A percentile compares a stretch with the other conserved stretches of the same genome.
Evolutionary conservation across 2,888 invertebrate species (phyloP).

Genomic region (Synanthedon formicaeformis): DNA sequence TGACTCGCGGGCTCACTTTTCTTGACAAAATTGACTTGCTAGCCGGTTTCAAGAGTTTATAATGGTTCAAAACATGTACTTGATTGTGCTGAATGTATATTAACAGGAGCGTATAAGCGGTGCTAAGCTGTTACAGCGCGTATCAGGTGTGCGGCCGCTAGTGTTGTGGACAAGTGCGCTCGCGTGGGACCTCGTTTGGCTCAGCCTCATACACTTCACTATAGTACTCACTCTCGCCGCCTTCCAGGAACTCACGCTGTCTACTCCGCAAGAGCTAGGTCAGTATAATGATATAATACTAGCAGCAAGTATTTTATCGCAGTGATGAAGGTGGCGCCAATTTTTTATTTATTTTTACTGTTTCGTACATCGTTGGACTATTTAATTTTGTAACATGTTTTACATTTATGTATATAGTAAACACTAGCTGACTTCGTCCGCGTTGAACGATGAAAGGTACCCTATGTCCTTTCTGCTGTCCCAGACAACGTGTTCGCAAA

Average conservation of each 20-base stretch:
- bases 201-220: conserved; percentile 69
- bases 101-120: conserved; percentile 75
- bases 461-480: no score
- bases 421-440: no score
- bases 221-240: conserved; percentile 73
- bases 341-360: no score
- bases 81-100: conserved; percentile 22
- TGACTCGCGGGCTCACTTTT: no score
- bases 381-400: no score
- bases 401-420: no score
- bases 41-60: not conserved
- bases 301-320: no score
- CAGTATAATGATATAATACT: conserved; percentile 9
- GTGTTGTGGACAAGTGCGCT: conserved; percentile 79
- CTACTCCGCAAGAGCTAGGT: conserved; percentile 67
- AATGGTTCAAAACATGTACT: not conserved
- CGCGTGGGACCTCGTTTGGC: conserved; percentile 77
- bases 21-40: not conserved
- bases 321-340: no score
- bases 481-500: no score
- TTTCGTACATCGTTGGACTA: no score
- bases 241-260: conserved; percentile 76
- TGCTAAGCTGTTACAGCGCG: conserved; percentile 77
- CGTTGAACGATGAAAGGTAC: no score
- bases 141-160: conserved; percentile 76